Percentiles rank a stretch among this genome's conserved stretches.
Conservation (phyloP, 2,888 invertebrate species). For the Arrhopalites spinosus region DNA sequence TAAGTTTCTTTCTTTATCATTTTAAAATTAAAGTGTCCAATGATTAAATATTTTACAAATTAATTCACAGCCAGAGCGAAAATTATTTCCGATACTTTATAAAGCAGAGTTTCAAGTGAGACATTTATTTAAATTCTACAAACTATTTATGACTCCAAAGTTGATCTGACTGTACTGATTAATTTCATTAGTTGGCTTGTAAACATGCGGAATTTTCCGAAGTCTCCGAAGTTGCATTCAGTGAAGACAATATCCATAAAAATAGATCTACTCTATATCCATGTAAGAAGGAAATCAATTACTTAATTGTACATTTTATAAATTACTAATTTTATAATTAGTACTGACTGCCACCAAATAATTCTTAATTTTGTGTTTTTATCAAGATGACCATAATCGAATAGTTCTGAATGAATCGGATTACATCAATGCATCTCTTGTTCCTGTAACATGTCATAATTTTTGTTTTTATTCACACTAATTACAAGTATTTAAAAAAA, state of each 20-base stretch:
- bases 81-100: slow-evolving; percentile 28
- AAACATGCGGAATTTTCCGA: slow-evolving; percentile 16
- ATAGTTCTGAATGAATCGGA: slow-evolving; percentile 88
- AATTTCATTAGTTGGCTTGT: slow-evolving; percentile 17
- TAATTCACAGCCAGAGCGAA: too few relatives aligned
- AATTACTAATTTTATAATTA: not conserved
- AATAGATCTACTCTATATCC: slow-evolving; percentile 19
- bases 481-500: not conserved
- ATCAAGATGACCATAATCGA: slow-evolving; percentile 85
- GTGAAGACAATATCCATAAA: slow-evolving; percentile 9
- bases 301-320: not conserved
- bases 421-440: slow-evolving; percentile 90
- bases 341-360: not conserved
- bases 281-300: slow-evolving; percentile 15
- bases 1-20: too few relatives aligned
- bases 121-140: not conserved
- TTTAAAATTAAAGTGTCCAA: too few relatives aligned
- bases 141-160: not conserved
- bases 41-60: too few relatives aligned
- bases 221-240: not conserved
- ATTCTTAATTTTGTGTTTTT: not conserved
- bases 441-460: slow-evolving; percentile 69
- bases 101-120: slow-evolving; percentile 30
- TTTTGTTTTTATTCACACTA: not conserved
- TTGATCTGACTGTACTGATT: not conserved